Percentiles rank a stretch among this genome's conserved stretches.
phyloP scores from a whole-genome alignment of 2,888 invertebrate species.

The Pollenia labialis region DNA sequence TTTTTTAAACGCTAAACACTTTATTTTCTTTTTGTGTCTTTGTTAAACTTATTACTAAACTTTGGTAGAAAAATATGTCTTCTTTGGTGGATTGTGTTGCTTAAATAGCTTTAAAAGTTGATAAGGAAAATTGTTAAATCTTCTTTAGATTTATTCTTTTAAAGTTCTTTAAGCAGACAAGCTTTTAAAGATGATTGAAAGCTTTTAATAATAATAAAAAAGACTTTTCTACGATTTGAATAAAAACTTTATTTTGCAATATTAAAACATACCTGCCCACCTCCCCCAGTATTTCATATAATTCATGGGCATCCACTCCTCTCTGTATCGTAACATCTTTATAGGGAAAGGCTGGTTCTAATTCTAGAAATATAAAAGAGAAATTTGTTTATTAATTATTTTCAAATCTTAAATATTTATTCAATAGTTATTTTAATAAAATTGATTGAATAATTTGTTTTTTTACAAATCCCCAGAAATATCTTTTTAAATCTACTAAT shows the following conservation, averaged over 20 bases:
- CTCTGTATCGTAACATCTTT: slow-evolving; percentile 94
- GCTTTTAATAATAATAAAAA: background rate
- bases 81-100: no score
- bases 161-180: no score
- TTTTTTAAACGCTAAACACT: no score
- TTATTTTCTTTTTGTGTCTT: no score
- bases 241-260: background rate
- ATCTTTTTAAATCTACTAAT: slow-evolving; percentile 70
- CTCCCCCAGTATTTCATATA: slow-evolving; percentile 94
- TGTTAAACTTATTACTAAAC: no score
- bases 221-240: background rate
- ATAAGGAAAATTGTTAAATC: no score
- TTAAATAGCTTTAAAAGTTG: no score
- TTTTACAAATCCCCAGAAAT: slow-evolving; percentile 59
- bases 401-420: background rate
- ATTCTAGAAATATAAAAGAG: slow-evolving; percentile 86
- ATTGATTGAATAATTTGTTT: slow-evolving; percentile 74
- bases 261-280: slow-evolving; percentile 91
- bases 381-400: slow-evolving; percentile 11
- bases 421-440: background rate
- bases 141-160: no score
- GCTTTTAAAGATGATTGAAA: background rate
- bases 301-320: slow-evolving; percentile 93
- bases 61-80: no score
- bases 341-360: slow-evolving; percentile 94